Percentiles rank a stretch among this genome's conserved stretches.
Conservation (phyloP, 2,888 invertebrate genomes). For the Macropis europaea region DNA sequence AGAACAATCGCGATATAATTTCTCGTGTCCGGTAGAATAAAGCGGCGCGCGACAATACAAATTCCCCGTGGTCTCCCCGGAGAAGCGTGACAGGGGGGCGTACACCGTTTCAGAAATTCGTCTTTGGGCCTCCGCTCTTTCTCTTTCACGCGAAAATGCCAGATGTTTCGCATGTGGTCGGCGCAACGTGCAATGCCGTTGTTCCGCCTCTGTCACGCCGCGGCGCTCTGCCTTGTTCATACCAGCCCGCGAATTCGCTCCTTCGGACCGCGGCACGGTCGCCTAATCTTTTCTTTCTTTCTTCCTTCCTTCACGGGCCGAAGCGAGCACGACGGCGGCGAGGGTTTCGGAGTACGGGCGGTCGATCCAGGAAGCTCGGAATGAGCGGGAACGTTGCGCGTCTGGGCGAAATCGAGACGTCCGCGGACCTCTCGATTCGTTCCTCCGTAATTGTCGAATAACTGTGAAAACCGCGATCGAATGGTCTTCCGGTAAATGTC, state of each 20-base stretch:
- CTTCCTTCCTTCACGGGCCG: too few relatives aligned
- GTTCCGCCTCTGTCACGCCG: slow-evolving; percentile 61
- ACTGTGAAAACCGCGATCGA: slow-evolving; percentile 1
- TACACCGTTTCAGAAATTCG: slow-evolving; percentile 77
- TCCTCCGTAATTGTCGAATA: neutral
- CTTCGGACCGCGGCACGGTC: too few relatives aligned
- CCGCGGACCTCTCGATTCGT: neutral
- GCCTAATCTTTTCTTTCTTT: too few relatives aligned
- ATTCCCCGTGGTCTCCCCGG: slow-evolving; percentile 67
- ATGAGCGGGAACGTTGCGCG: too few relatives aligned
- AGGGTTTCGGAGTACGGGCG: too few relatives aligned
- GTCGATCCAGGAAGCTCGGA: too few relatives aligned
- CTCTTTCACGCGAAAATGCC: slow-evolving; percentile 79
- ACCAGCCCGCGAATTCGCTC: slow-evolving; percentile 58
- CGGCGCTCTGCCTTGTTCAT: slow-evolving; percentile 65
- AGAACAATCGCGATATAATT: slow-evolving; percentile 76
- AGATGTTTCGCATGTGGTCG: slow-evolving; percentile 79
- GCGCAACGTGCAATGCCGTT: slow-evolving; percentile 60
- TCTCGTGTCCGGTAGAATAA: slow-evolving; percentile 72
- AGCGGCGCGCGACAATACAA: slow-evolving; percentile 69
- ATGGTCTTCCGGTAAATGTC: neutral
- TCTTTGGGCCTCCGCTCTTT: slow-evolving; percentile 69
- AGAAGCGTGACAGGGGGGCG: slow-evolving; percentile 78
- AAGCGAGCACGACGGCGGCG: neutral
- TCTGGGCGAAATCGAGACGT: neutral